phyloP scores from a whole-genome alignment of 2,113 vertebrate genomes.

The Acanthisitta chloris region DNA sequence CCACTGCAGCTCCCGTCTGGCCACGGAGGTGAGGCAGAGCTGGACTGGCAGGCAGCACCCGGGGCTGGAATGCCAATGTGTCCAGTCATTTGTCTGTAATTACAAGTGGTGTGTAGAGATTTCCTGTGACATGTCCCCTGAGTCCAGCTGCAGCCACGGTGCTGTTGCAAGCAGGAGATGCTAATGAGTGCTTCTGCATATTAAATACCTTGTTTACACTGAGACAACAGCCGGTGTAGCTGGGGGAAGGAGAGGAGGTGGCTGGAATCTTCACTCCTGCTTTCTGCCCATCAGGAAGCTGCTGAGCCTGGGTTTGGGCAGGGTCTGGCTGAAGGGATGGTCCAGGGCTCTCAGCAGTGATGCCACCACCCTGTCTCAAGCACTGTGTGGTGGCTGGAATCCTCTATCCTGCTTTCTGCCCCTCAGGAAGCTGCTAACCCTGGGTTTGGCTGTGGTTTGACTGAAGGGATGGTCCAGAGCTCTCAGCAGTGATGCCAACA shows the following conservation, averaged over 20 bases:
- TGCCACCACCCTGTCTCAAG: neutral
- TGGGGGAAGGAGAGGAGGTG: constrained; percentile 24
- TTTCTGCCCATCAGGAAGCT: neutral
- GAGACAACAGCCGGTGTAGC: constrained; percentile 57
- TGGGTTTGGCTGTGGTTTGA: no score
- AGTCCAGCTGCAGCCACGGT: constrained; percentile 65
- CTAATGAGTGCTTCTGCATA: constrained; percentile 75
- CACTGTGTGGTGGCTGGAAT: neutral
- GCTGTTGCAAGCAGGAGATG: constrained; percentile 59
- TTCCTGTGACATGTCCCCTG: constrained; percentile 71
- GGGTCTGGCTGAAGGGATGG: neutral
- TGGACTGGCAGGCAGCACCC: neutral
- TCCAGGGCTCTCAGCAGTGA: neutral
- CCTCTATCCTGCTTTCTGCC: no score
- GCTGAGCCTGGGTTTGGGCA: neutral
- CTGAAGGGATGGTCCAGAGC: no score
- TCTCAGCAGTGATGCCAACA: no score
- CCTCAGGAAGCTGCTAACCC: no score
- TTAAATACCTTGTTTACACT: constrained; percentile 73
- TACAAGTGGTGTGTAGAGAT: constrained; percentile 72
- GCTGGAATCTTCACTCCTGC: neutral
- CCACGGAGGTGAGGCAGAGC: neutral
- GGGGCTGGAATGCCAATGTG: neutral
- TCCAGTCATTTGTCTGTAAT: constrained; percentile 71
- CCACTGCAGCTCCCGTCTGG: neutral